Percentiles rank a stretch among this genome's conserved stretches.
These are phyloP conservation scores for Pachyramphus minor DNA, from an alignment of 2,113 vertebrate genomes.

Conservation along the genomic window DNA sequence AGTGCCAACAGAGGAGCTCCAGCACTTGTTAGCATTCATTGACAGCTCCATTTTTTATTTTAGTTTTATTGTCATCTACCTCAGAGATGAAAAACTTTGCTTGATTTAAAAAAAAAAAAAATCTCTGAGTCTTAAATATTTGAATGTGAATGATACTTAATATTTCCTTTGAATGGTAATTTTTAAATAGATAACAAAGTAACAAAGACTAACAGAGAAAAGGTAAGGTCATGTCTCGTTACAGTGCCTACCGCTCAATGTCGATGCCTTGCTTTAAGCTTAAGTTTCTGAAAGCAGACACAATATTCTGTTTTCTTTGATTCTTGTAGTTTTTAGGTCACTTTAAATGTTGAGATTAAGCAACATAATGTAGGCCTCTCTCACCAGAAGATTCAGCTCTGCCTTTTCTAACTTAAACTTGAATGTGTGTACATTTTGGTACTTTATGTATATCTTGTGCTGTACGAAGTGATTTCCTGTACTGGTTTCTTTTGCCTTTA, in stretches of 20 bases:
- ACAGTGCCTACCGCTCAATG: not conserved
- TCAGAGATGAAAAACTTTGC: slow-evolving; percentile 22
- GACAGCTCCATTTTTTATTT: not conserved
- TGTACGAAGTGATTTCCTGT: slow-evolving; percentile 34
- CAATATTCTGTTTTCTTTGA: slow-evolving; percentile 18
- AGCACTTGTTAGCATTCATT: not conserved
- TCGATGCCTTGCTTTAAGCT: slow-evolving; percentile 40
- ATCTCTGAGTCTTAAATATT: slow-evolving; percentile 42
- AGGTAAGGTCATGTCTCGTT: not conserved
- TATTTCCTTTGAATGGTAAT: slow-evolving; percentile 26
- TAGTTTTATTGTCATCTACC: slow-evolving; percentile 36
- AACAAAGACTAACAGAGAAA: slow-evolving; percentile 54
- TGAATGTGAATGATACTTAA: slow-evolving; percentile 50
- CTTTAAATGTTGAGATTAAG: slow-evolving; percentile 49
- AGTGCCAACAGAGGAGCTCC: slow-evolving; percentile 9
- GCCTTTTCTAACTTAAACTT: slow-evolving; percentile 27
- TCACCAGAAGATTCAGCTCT: not conserved
- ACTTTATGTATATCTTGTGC: slow-evolving; percentile 58
- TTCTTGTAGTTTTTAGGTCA: slow-evolving; percentile 47
- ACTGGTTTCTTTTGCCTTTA: slow-evolving; percentile 39
- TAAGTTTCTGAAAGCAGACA: slow-evolving; percentile 40
- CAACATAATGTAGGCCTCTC: slow-evolving; percentile 41
- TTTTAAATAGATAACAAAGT: slow-evolving; percentile 45
- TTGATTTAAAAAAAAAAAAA: not conserved
- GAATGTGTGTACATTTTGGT: slow-evolving; percentile 32